Percentiles rank a stretch among this genome's conserved stretches.
Evolutionary conservation across 2,113 vertebrate genomes (phyloP).

Genomic region (Sturnus vulgaris): DNA sequence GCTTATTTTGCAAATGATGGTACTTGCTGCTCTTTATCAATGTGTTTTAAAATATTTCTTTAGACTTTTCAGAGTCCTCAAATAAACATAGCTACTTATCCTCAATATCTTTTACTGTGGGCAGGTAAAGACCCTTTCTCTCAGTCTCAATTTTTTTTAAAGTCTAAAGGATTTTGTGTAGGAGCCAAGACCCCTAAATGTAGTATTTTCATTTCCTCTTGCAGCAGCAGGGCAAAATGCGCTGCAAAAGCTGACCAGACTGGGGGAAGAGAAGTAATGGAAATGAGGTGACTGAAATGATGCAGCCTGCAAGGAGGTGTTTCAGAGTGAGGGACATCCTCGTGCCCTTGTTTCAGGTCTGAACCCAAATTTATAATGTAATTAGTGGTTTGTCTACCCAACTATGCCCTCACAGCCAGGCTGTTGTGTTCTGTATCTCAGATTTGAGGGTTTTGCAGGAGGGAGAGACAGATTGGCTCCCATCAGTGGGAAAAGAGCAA

Average conservation of each 20-base stretch:
- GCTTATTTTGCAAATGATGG: not conserved
- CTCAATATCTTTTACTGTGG: not conserved
- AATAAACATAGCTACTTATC: not conserved
- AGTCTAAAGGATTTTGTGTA: not conserved
- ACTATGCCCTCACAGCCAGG: rapidly evolving
- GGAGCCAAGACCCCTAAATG: not conserved
- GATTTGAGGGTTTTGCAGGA: not conserved
- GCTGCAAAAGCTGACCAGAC: not conserved
- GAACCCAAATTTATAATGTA: not conserved
- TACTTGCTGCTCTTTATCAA: not conserved
- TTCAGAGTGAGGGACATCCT: not conserved
- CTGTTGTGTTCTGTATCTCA: not conserved
- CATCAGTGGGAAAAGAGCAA: not conserved
- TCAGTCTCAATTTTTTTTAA: not conserved
- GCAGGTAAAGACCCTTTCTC: not conserved
- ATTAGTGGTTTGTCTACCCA: not conserved
- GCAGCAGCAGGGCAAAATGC: not conserved
- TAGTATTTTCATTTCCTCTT: not conserved
- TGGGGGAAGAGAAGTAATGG: not conserved
- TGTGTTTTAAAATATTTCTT: not conserved
- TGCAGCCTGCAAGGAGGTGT: not conserved
- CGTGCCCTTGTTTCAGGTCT: not conserved
- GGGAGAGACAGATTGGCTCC: not conserved
- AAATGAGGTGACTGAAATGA: not conserved
- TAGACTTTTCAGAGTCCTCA: not conserved